These are phyloP conservation scores for Pelmatolapia mariae DNA, from an alignment of 2,113 vertebrate species.

Conservation along the genomic window DNA sequence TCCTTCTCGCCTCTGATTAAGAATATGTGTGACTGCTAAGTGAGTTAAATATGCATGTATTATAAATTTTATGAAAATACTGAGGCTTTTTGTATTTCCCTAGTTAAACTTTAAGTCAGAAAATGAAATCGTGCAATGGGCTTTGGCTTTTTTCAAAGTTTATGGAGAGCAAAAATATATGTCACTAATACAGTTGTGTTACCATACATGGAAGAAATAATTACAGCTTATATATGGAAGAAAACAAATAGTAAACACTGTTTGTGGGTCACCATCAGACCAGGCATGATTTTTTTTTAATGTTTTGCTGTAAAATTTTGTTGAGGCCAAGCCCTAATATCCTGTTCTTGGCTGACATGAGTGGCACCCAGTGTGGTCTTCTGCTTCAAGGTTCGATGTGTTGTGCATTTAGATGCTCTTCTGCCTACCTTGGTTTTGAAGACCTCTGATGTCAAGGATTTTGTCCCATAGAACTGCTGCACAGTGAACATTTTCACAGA, in stretches of 20 bases:
- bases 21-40: constrained; percentile 29
- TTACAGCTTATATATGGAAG: background rate
- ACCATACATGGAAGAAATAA: background rate
- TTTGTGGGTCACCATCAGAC: background rate
- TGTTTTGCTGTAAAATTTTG: background rate
- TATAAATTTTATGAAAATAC: constrained; percentile 5
- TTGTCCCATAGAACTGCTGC: background rate
- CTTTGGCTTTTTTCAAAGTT: background rate
- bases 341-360: background rate
- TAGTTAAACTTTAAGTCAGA: background rate
- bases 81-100: background rate
- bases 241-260: background rate
- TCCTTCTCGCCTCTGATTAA: constrained; percentile 33
- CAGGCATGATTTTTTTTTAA: background rate
- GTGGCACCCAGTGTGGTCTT: background rate
- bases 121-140: background rate
- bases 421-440: background rate
- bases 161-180: background rate
- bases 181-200: background rate
- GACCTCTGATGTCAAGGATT: background rate
- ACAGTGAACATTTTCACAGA: background rate
- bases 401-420: background rate
- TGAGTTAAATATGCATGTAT: constrained; percentile 11
- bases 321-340: background rate
- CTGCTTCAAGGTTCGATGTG: background rate